phyloP scores from a whole-genome alignment of 2,888 invertebrate species.

The Rhogogaster chlorosoma region DNA sequence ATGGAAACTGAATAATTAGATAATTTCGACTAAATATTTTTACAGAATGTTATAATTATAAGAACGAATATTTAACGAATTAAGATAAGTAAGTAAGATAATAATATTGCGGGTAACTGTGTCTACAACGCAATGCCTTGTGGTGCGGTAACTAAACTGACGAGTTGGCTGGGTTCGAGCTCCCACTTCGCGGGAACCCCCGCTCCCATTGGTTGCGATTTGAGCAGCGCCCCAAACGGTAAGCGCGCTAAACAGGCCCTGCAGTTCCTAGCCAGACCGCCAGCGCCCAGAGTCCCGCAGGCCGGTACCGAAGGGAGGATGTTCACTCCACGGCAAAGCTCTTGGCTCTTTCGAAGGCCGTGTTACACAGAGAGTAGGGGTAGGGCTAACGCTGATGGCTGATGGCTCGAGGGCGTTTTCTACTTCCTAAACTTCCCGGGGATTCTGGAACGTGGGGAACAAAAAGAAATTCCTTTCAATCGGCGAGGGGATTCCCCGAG shows the following conservation, averaged over 20 bases:
- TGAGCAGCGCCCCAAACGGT: slow-evolving; percentile 12
- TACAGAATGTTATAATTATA: slow-evolving; percentile 24
- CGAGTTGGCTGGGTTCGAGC: slow-evolving; percentile 63
- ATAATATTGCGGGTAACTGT: slow-evolving; percentile 77
- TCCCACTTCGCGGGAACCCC: slow-evolving; percentile 54
- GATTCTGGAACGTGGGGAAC: neutral
- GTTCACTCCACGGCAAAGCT: slow-evolving; percentile 29
- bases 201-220: slow-evolving; percentile 38
- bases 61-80: slow-evolving; percentile 57
- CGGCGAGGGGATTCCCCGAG: slow-evolving; percentile 18
- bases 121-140: slow-evolving; percentile 78
- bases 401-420: slow-evolving; percentile 43
- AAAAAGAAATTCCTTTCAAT: neutral
- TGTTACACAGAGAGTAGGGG: neutral
- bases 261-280: slow-evolving; percentile 55
- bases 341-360: slow-evolving; percentile 39
- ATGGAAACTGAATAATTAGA: slow-evolving; percentile 30
- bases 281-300: slow-evolving; percentile 26
- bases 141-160: slow-evolving; percentile 78
- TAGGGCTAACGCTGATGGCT: slow-evolving; percentile 4
- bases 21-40: slow-evolving; percentile 2
- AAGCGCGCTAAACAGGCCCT: slow-evolving; percentile 43
- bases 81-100: slow-evolving; percentile 70
- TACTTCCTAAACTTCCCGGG: slow-evolving; percentile 32
- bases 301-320: slow-evolving; percentile 35